A percentile compares a stretch with the other conserved stretches of the same genome.
Conservation (phyloP, 2,888 invertebrate species). For the Drosophila aldrichi region DNA sequence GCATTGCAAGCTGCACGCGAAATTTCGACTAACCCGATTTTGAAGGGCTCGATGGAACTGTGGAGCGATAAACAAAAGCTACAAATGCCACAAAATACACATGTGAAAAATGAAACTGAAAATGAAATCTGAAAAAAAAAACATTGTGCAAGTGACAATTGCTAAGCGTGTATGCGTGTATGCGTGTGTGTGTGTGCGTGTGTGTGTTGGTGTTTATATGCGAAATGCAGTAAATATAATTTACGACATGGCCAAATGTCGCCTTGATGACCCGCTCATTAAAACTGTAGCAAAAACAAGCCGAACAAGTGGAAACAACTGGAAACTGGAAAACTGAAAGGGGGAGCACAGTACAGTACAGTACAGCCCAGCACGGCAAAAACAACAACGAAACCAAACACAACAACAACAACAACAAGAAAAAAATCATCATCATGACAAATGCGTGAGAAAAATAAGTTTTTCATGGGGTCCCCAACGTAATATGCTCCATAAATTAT, state of each 20-base stretch:
- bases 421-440: conserved; percentile 58
- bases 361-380: background rate
- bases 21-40: background rate
- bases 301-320: conserved; percentile 20
- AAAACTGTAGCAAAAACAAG: conserved; percentile 46
- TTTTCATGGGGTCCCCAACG: conserved; percentile 15
- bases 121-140: conserved; percentile 52
- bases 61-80: conserved; percentile 22
- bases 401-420: background rate
- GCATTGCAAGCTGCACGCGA: conserved; percentile 1
- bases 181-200: conserved; percentile 10
- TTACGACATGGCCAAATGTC: conserved; percentile 71
- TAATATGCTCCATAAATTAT: conserved; percentile 31
- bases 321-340: conserved; percentile 35
- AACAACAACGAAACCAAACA: background rate
- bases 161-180: conserved; percentile 18
- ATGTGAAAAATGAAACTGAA: conserved; percentile 58
- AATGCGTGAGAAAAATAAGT: conserved; percentile 72
- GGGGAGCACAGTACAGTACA: background rate
- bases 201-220: conserved; percentile 34
- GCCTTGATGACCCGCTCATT: conserved; percentile 74
- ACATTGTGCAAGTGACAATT: conserved; percentile 63
- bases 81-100: conserved; percentile 52
- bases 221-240: conserved; percentile 71
- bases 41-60: conserved; percentile 16